Percentiles rank a stretch among this genome's conserved stretches.
Conservation (phyloP, 2,797 vertebrate genomes). For the Cottoperca gobio region DNA sequence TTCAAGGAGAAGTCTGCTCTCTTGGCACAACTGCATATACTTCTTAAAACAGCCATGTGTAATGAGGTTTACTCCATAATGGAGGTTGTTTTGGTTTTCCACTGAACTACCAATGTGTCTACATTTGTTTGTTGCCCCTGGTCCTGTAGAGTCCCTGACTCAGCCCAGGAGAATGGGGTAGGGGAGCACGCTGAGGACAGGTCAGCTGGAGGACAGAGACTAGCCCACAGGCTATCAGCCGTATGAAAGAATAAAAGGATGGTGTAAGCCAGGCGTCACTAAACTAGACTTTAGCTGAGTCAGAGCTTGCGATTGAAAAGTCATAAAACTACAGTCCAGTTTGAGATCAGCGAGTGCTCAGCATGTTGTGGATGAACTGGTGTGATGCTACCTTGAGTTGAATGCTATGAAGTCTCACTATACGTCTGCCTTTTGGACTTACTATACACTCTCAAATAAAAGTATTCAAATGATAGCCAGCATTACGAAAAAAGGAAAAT, state of each 20-base stretch:
- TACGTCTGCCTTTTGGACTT: no score
- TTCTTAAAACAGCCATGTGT: not conserved
- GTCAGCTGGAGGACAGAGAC: constrained; percentile 38
- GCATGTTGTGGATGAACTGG: not conserved
- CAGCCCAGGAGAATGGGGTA: not conserved
- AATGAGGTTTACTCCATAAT: constrained; percentile 10
- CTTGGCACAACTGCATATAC: not conserved
- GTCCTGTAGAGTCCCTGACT: constrained; percentile 8
- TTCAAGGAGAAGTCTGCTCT: constrained; percentile 7
- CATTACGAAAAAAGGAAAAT: no score
- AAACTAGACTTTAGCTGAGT: not conserved
- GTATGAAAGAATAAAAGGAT: not conserved
- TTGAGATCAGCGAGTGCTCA: not conserved
- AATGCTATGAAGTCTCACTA: no score
- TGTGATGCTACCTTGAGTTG: not conserved
- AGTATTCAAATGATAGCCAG: no score
- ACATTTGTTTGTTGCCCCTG: not conserved
- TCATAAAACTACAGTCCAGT: not conserved
- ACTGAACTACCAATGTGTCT: not conserved
- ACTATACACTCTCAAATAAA: no score
- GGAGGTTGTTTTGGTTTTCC: not conserved
- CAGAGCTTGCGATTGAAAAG: not conserved
- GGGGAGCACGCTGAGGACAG: not conserved
- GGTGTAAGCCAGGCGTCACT: not conserved
- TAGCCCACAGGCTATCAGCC: not conserved